Conservation (phyloP, 1,140 invertebrate species). For the Drosophila mayri region DNA sequence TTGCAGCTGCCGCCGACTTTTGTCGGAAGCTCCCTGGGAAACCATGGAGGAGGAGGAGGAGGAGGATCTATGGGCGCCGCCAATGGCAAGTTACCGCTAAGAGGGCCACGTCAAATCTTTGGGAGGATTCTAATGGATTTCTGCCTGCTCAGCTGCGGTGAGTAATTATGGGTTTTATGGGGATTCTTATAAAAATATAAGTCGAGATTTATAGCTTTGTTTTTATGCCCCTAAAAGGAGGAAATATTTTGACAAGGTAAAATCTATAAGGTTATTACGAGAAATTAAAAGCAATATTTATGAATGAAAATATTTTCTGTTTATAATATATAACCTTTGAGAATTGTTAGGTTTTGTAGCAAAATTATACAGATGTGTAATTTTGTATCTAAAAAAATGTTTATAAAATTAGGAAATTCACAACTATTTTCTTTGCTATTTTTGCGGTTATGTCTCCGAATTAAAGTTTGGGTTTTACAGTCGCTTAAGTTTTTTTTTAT, state of each 20-base stretch:
- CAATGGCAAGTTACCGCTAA: constrained; percentile 19
- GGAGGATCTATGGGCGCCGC: constrained; percentile 2
- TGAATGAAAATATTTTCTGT: too few relatives aligned
- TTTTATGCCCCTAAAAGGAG: too few relatives aligned
- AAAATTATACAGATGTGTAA: background rate
- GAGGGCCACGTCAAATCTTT: constrained; percentile 58
- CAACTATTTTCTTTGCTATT: background rate
- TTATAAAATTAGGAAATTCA: background rate
- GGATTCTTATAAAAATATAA: too few relatives aligned
- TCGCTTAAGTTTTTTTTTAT: background rate
- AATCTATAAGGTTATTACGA: too few relatives aligned
- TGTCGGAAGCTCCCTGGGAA: constrained; percentile 15
- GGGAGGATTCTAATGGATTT: constrained; percentile 64
- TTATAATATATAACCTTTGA: too few relatives aligned
- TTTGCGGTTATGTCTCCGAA: background rate
- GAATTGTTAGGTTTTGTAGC: too few relatives aligned
- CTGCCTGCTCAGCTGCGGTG: constrained; percentile 68
- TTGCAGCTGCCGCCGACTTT: constrained; percentile 61
- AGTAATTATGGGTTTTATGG: constrained; percentile 25
- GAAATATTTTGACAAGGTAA: too few relatives aligned
- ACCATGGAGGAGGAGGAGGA: constrained; percentile 1
- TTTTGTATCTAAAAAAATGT: background rate
- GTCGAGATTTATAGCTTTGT: too few relatives aligned
- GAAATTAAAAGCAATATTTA: too few relatives aligned
- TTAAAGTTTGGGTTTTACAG: background rate